Conservation (phyloP, 2,888 invertebrate species). For the Drosophila affinis region DNA sequence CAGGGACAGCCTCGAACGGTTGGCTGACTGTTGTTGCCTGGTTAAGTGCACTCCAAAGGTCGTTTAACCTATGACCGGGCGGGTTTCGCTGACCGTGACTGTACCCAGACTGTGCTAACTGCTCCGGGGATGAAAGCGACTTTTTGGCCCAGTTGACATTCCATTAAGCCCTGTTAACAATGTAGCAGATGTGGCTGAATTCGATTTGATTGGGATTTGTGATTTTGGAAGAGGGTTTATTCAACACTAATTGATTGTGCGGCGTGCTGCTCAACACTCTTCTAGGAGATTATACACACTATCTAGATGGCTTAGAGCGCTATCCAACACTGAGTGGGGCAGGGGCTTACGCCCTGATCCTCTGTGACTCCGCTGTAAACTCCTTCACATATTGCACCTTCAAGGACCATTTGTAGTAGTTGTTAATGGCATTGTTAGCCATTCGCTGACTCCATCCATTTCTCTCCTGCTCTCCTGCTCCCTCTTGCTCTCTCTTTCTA, state of each 20-base stretch:
- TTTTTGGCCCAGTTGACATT: constrained; percentile 44
- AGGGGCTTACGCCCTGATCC: not conserved
- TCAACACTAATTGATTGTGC: not conserved
- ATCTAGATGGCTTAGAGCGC: not conserved
- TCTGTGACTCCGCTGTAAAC: constrained; percentile 10
- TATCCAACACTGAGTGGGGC: not conserved
- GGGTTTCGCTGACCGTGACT: constrained; percentile 22
- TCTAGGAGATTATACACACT: not conserved
- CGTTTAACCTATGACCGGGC: constrained; percentile 43
- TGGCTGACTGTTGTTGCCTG: constrained; percentile 40
- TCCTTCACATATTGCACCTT: constrained; percentile 45
- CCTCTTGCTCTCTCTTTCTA: not conserved
- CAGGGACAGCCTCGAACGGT: constrained; percentile 32
- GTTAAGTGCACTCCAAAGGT: constrained; percentile 53
- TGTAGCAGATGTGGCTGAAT: constrained; percentile 13
- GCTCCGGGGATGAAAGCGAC: constrained; percentile 16
- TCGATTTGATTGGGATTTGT: not conserved
- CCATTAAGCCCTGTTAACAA: constrained; percentile 37
- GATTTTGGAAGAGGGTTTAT: not conserved
- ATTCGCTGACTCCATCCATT: constrained; percentile 15
- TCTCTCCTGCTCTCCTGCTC: not conserved
- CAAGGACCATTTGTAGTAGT: constrained; percentile 46
- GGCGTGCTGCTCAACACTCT: not conserved
- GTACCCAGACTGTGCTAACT: constrained; percentile 2
- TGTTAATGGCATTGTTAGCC: constrained; percentile 54